Base-by-base conservation (phyloP, 2,113 vertebrate genomes). In the Lontra canadensis region DNA sequence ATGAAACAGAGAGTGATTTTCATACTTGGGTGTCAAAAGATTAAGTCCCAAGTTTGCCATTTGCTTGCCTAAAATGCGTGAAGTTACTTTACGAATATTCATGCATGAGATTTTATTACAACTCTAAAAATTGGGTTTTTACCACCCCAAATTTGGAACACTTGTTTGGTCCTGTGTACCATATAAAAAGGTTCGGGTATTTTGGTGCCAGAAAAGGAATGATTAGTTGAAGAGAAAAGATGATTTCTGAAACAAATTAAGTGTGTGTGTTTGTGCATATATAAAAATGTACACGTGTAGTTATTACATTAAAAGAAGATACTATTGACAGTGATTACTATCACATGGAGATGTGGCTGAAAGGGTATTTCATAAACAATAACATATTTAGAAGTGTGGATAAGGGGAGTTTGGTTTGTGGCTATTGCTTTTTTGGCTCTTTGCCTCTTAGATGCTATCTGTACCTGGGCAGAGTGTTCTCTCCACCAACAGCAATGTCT, bases 1-100 rank as follows among this genome's bases (percentile, higher is more conserved):
- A 42, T 29, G 34, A 92, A 83, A 96, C 4, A 94, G 42, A 97
- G 61, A 94, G 42, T 94, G 74, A 91, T 86, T 97, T 96, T 96
- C 73, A 93, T 67, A 88, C 26, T 49, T 74, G 25, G 7, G 1
- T 90, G 17, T 97, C 69, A 90, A 91, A 95, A 95, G 57, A 80
- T 42, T 42, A 94, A 74, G 69, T 63, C 15, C 44, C 15, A 49
- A 52, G 34, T 84, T 80, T 96, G 18, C 14, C 84, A 91, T 86
- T 98, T 93, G 31, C 12, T 90, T 94, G 26, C 57, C 39, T 90
- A 90, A 90, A 88, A 87, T 89, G 20, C 18, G 47, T 47, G 26
- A 91, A 90, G 44, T 76, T 47, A 94, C 8, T 96, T 92, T 73
- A 39, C n/a, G n/a, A 95, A 74, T 86, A 76, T 86, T 83, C 17